Evolutionary conservation across 2,888 invertebrate species (phyloP).

Genomic region (Onchidella celtica): DNA sequence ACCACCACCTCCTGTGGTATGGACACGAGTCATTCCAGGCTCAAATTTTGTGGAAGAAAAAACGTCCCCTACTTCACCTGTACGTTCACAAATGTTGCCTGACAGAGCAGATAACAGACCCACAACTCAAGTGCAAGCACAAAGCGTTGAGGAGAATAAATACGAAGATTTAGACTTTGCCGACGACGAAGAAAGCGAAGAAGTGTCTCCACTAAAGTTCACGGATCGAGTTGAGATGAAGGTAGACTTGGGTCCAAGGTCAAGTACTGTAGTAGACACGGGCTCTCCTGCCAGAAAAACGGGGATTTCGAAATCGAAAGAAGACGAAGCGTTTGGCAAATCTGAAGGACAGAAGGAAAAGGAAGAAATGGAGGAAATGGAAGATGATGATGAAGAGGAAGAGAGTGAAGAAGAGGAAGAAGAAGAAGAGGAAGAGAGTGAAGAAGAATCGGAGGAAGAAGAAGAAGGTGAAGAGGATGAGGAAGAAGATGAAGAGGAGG

Average conservation of each 20-base stretch:
- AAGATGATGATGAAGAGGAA: neutral
- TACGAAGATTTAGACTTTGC: conserved; percentile 30
- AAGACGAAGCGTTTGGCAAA: too few species aligned
- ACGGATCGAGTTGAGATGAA: neutral
- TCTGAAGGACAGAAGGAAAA: too few species aligned
- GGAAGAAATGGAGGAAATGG: neutral
- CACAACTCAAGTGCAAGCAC: neutral
- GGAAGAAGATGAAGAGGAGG: conserved; percentile 2
- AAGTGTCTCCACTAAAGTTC: neutral
- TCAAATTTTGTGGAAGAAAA: conserved; percentile 36
- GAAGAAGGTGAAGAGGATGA: neutral
- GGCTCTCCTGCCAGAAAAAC: neutral
- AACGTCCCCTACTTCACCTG: neutral
- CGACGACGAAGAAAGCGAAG: conserved; percentile 24
- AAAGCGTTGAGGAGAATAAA: neutral
- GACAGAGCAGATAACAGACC: neutral
- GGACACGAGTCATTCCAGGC: conserved; percentile 35
- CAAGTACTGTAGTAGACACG: neutral
- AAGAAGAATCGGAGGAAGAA: neutral
- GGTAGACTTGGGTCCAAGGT: neutral
- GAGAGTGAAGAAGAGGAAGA: conserved; percentile 2
- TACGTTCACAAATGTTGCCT: neutral
- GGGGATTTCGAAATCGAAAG: too few species aligned
- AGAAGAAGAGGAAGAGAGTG: neutral
- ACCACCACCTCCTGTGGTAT: neutral